Base-by-base conservation (phyloP, 2,113 vertebrate genomes). In the Chelonoidis abingdonii region DNA sequence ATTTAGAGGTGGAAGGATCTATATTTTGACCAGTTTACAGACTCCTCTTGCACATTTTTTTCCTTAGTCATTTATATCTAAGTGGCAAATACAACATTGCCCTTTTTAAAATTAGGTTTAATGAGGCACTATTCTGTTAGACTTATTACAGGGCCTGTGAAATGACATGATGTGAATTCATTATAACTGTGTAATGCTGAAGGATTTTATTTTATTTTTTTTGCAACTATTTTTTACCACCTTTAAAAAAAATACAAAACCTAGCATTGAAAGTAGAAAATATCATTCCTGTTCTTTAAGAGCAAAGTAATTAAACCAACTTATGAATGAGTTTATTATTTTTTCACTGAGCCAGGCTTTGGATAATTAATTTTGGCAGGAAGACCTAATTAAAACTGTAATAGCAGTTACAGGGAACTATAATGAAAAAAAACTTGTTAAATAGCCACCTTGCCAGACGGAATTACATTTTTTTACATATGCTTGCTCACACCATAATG, bases 321-420 rank as follows among this genome's bases (percentile, higher is more conserved):
- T 92, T 96, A 96, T 88, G 92, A 97, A 95, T 90, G 54, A 86
- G 86, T 96, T 97, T 96, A 96, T 98, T 97, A 90, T 97, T 78
- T 90, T 93, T 95, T 97, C 56, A 84, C 90, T 94, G 93, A 97
- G 93, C 92, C 92, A 94, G 90, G 80, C 94, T 97, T 96, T 95
- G 75, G 89, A 80, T 94, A 96, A 95, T 95, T 80, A 97, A 91
- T 96, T 97, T 97, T 97, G 96, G 97, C 94, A 98, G 84, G 81
- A 95, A 86, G 86, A 89, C 93, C 62, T 97, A 97, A 98, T 98
- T 97, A 97, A 97, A 87, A 91, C 87, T 72, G n/a, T 95, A 96
- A 94, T 69, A 95, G 81, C 84, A 89, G 85, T 93, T 83, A 52
- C 89, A 87, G 12, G 84, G 95, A 95, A 90, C 89, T 97, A 83